A percentile compares a stretch with the other conserved stretches of the same genome.
phyloP scores from a whole-genome alignment of 23 tunicate genomes.

The Ascidia mentula region DNA sequence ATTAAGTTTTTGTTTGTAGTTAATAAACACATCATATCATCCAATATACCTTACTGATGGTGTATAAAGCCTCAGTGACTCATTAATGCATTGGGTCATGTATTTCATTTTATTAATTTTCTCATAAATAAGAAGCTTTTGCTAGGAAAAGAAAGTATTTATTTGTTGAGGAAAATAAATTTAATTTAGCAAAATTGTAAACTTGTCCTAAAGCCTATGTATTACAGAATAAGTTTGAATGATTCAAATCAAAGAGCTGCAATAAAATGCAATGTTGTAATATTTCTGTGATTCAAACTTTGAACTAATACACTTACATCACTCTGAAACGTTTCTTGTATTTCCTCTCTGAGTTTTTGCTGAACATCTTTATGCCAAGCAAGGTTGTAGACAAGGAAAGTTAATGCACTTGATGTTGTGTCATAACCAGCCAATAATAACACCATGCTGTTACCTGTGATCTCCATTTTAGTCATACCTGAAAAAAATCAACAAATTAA shows the following conservation, averaged over 20 bases:
- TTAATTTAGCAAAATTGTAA: too few relatives aligned
- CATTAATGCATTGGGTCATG: conserved; percentile 5
- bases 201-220: too few relatives aligned
- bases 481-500: not conserved
- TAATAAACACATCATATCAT: too few relatives aligned
- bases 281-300: not conserved
- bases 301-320: conserved; percentile 12
- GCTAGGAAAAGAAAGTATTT: too few relatives aligned
- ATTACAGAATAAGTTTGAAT: too few relatives aligned
- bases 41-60: not conserved
- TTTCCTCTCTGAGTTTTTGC: conserved; percentile 39
- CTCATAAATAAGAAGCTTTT: not conserved
- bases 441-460: conserved; percentile 39
- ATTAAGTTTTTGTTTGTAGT: too few relatives aligned
- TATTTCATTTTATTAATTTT: not conserved
- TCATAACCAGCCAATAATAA: conserved; percentile 49
- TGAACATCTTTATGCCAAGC: conserved; percentile 46
- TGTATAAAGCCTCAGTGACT: not conserved
- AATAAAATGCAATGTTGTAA: too few relatives aligned
- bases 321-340: conserved; percentile 9
- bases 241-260: too few relatives aligned
- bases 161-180: too few relatives aligned
- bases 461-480: conserved; percentile 44
- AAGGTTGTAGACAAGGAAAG: conserved; percentile 27
- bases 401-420: conserved; percentile 36